Evolutionary conservation across 2,113 vertebrate genomes (phyloP).

Genomic region (Petaurus breviceps): DNA sequence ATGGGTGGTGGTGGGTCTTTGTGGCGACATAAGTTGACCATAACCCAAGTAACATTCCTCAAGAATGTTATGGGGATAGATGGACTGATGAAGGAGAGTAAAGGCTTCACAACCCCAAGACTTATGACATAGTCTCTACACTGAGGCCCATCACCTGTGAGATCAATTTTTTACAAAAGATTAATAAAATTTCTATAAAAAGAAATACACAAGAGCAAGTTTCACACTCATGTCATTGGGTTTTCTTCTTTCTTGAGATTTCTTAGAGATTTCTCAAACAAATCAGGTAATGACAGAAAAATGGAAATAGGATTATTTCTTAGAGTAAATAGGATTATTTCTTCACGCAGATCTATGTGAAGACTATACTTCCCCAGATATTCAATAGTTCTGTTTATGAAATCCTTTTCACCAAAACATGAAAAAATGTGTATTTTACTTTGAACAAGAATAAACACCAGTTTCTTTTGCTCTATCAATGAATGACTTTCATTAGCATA

Average conservation of each 20-base stretch:
- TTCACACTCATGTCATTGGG: neutral
- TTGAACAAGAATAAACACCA: neutral
- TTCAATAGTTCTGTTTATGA: constrained; percentile 38
- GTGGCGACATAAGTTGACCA: constrained; percentile 99
- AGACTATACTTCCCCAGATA: neutral
- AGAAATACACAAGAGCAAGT: constrained; percentile 32
- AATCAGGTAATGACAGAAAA: neutral
- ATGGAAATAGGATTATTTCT: neutral
- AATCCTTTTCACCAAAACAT: constrained; percentile 22
- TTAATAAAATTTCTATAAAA: constrained; percentile 44
- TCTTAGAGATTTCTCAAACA: neutral
- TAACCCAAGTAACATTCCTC: constrained; percentile 99
- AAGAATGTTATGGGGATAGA: constrained; percentile 99
- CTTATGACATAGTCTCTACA: constrained; percentile 99
- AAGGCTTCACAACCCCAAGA: constrained; percentile 96
- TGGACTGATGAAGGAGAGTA: constrained; percentile 99
- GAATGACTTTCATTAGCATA: constrained; percentile 32
- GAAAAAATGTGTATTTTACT: neutral
- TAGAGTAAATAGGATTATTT: neutral
- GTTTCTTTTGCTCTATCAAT: constrained; percentile 21
- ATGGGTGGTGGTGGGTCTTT: constrained; percentile 98
- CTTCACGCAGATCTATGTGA: too few relatives aligned
- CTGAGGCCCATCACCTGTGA: constrained; percentile 96
- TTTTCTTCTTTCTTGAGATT: neutral
- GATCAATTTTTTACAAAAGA: constrained; percentile 32